These are phyloP conservation scores for Intellagama lesueurii DNA, from an alignment of 2,797 vertebrate genomes.

Conservation along the genomic window DNA sequence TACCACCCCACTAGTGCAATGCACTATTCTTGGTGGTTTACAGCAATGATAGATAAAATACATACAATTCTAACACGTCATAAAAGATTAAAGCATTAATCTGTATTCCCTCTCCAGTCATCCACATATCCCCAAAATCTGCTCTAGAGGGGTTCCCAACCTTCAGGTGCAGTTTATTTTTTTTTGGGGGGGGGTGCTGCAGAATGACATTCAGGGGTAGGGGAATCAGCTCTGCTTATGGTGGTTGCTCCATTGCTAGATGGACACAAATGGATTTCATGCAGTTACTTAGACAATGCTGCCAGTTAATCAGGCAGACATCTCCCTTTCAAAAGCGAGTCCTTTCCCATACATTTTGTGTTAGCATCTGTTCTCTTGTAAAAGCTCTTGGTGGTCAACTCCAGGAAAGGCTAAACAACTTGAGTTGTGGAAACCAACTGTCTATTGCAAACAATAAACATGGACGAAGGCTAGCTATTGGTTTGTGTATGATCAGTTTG, in stretches of 20 bases:
- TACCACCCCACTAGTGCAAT: no score
- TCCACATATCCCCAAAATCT: background rate
- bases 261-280: background rate
- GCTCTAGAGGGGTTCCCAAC: background rate
- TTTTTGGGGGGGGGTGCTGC: background rate
- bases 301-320: background rate
- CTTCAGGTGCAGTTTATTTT: background rate
- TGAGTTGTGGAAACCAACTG: no score
- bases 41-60: no score
- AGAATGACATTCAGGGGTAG: background rate
- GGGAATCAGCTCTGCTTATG: background rate
- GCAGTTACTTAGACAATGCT: background rate
- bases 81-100: no score
- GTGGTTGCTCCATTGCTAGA: background rate
- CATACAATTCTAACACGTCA: no score
- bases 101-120: background rate
- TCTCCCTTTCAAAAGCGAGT: background rate
- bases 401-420: background rate
- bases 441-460: no score
- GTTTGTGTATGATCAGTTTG: no score
- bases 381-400: background rate
- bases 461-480: no score
- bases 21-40: no score
- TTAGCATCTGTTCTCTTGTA: background rate
- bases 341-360: conserved; percentile 10